Conservation (phyloP, 2,113 vertebrate species). For the Rhinoderma darwinii region DNA sequence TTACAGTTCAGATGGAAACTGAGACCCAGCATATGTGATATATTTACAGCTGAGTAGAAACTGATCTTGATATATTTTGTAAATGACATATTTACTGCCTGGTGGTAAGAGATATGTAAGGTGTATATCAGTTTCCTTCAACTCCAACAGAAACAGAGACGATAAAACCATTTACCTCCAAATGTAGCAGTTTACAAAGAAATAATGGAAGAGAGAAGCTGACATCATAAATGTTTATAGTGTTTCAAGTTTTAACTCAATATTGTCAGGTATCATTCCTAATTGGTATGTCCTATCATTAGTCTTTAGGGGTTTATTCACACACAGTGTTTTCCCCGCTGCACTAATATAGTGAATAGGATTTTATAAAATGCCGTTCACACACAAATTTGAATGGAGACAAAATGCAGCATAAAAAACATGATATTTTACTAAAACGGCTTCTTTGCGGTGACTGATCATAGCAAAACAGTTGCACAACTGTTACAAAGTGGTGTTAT, state of each 20-base stretch:
- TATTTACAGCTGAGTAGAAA: conserved; percentile 47
- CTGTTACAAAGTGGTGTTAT: too few relatives aligned
- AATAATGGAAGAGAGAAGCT: neutral
- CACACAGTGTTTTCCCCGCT: too few relatives aligned
- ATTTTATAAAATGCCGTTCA: too few relatives aligned
- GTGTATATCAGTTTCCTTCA: conserved; percentile 41
- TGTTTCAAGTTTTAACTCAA: neutral
- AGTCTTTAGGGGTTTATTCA: too few relatives aligned
- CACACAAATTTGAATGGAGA: too few relatives aligned
- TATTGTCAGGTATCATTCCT: neutral
- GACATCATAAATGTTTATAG: neutral
- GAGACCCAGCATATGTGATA: conserved; percentile 32
- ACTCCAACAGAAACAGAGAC: conserved; percentile 1
- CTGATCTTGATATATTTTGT: conserved; percentile 44
- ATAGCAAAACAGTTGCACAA: too few relatives aligned
- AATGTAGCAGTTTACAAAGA: conserved; percentile 8
- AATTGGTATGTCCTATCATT: neutral
- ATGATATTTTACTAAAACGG: too few relatives aligned
- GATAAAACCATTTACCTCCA: conserved; percentile 38
- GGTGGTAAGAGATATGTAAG: conserved; percentile 29
- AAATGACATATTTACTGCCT: conserved; percentile 51
- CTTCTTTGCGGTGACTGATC: too few relatives aligned
- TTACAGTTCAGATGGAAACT: conserved; percentile 44
- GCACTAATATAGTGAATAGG: too few relatives aligned
- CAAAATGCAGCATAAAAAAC: too few relatives aligned